These are phyloP conservation scores for Zeus faber DNA, from an alignment of 2,113 vertebrate species.

Conservation along the genomic window DNA sequence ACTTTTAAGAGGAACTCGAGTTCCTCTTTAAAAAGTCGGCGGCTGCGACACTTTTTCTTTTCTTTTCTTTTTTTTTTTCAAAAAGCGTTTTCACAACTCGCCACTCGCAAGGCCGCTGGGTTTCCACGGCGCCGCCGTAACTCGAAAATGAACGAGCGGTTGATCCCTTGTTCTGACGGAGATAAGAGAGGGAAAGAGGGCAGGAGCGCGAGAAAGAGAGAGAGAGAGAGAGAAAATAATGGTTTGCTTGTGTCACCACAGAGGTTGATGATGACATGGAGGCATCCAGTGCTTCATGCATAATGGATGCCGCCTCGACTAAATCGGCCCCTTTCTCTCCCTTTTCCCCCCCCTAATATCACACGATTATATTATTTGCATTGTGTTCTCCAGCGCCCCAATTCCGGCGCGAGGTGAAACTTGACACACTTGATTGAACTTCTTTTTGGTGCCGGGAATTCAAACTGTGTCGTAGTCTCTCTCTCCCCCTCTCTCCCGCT, in stretches of 20 bases:
- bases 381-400: no score
- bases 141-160: neutral
- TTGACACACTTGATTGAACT: no score
- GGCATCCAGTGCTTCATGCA: conserved; percentile 40
- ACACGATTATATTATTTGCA: neutral
- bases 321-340: conserved; percentile 52
- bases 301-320: conserved; percentile 57
- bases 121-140: neutral
- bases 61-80: neutral
- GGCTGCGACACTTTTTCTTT: neutral
- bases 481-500: no score
- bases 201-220: no score
- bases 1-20: no score
- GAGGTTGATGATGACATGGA: conserved; percentile 48
- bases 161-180: conserved; percentile 3
- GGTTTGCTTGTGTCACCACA: conserved; percentile 38
- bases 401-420: no score
- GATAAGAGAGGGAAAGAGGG: conserved; percentile 16
- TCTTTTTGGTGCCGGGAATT: no score
- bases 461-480: no score
- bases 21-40: no score
- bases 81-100: conserved; percentile 7
- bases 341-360: conserved; percentile 17
- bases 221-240: conserved; percentile 28
- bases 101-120: no score